Evolutionary conservation across 2,888 invertebrate species (phyloP).

Genomic region (Carpatolechia fugitivella): DNA sequence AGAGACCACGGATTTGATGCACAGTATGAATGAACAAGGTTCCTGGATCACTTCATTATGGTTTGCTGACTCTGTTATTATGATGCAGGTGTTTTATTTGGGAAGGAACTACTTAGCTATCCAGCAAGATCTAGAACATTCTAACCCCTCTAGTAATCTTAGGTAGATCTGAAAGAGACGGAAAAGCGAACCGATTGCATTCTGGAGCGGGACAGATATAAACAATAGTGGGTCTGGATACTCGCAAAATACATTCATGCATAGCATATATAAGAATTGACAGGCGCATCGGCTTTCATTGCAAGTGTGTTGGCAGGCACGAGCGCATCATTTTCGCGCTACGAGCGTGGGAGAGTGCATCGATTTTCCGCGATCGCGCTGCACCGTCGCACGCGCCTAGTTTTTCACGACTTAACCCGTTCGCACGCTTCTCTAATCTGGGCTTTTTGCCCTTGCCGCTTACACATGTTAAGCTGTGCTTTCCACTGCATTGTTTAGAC

Average conservation of each 20-base stretch:
- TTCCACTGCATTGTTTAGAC: constrained; percentile 60
- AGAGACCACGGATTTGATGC: no score
- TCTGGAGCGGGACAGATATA: constrained; percentile 27
- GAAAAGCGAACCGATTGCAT: constrained; percentile 8
- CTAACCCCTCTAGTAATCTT: constrained; percentile 20
- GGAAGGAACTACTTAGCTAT: background rate
- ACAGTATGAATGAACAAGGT: no score
- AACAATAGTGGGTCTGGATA: constrained; percentile 34
- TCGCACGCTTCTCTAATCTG: constrained; percentile 47
- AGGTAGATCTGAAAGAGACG: constrained; percentile 25
- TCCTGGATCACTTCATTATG: no score
- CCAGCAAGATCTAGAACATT: constrained; percentile 24
- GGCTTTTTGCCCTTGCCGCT: constrained; percentile 42
- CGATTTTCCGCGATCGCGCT: constrained; percentile 41
- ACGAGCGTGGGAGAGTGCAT: constrained; percentile 44
- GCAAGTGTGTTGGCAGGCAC: constrained; percentile 44
- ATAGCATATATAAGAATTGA: constrained; percentile 69
- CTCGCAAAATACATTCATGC: constrained; percentile 39
- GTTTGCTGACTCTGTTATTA: background rate
- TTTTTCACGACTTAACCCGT: constrained; percentile 26
- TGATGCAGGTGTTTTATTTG: background rate
- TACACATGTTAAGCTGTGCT: constrained; percentile 45
- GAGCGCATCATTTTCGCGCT: constrained; percentile 46
- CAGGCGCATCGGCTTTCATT: constrained; percentile 60
- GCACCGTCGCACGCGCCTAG: constrained; percentile 27